Conservation (phyloP, 37 sponge, comb jelly and placozoan genomes). For the Agelas oroides region DNA sequence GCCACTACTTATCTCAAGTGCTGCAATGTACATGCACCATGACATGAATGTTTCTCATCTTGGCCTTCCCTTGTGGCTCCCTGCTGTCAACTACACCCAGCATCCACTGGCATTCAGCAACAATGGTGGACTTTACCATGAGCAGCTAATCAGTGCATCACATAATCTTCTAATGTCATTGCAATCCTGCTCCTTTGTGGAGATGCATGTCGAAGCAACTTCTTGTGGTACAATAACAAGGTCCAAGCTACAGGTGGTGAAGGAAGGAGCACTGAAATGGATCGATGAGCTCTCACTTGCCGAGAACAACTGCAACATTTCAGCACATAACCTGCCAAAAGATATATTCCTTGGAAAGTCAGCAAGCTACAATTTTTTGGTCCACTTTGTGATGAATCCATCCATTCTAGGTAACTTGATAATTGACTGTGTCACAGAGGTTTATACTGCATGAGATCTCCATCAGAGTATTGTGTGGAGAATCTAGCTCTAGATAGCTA, state of each 20-base stretch:
- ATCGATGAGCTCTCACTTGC: not conserved
- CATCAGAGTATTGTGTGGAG: too few relatives aligned
- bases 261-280: constrained; percentile 3
- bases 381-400: not conserved
- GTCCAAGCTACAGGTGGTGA: constrained; percentile 9
- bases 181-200: constrained; percentile 10
- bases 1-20: too few relatives aligned
- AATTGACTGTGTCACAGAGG: too few relatives aligned
- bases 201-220: constrained; percentile 22
- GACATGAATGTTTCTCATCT: too few relatives aligned
- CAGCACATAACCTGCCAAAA: constrained; percentile 8
- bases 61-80: too few relatives aligned
- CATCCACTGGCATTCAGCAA: too few relatives aligned
- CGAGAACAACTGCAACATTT: constrained; percentile 27
- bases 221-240: constrained; percentile 30
- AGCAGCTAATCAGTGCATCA: not conserved
- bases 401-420: not conserved
- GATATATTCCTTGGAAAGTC: constrained; percentile 38
- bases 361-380: constrained; percentile 34
- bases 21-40: too few relatives aligned
- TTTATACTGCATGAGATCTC: too few relatives aligned
- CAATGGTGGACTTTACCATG: not conserved
- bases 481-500: too few relatives aligned
- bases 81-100: too few relatives aligned
- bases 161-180: not conserved